Base-by-base conservation (phyloP, 1,140 invertebrate genomes). In the Neotoxoptera formosana region DNA sequence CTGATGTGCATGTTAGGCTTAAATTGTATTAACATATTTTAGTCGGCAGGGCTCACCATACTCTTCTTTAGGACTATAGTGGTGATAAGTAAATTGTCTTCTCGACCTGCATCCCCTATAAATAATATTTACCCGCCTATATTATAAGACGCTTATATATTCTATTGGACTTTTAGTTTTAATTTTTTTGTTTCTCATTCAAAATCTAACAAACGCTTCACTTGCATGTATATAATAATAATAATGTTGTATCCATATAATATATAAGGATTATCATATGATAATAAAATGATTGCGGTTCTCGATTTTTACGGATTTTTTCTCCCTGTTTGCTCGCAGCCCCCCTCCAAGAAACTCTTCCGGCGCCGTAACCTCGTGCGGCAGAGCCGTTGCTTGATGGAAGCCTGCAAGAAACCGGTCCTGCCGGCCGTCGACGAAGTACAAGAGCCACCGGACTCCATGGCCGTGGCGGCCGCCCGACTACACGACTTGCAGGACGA, bases 401-500 rank as follows among this genome's bases (percentile, higher is more conserved):
- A 90, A n/a, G 30, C 60, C 30, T 67, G 41, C 36, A 83, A 93
- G 81, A 93, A 93, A 23, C 53, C 91, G 81, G 91, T 93, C 11
- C 36, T 93, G 48, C 91, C 91, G 47, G 91, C 91, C 21, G 67
- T 93, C 36, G 81, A 93, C 36, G 91, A 93, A 67, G 91, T 93
- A 23, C 91, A 93, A 86, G 91, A 93, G 20, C 91, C 91, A 0
- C 91, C 81, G 7, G 91, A 93, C 21, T 93, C 91, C 6, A 53
- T 84, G 45, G 67, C 36, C 36, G n/a, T 45, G 23, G 25, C 51
- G 81, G 81, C 56, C 53, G 56, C 41, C 1, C 36, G 36, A 45
- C 23, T 56, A 23, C 89, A 25, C 23, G 51, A 41, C 25, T 30
- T 14, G n/a, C n/a, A n/a, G 7, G 53, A 67, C 89, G 53, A 67